Percentiles rank a stretch among this genome's conserved stretches.
phyloP scores from a whole-genome alignment of 2,797 vertebrate species.

The Eulemur albifrons region DNA sequence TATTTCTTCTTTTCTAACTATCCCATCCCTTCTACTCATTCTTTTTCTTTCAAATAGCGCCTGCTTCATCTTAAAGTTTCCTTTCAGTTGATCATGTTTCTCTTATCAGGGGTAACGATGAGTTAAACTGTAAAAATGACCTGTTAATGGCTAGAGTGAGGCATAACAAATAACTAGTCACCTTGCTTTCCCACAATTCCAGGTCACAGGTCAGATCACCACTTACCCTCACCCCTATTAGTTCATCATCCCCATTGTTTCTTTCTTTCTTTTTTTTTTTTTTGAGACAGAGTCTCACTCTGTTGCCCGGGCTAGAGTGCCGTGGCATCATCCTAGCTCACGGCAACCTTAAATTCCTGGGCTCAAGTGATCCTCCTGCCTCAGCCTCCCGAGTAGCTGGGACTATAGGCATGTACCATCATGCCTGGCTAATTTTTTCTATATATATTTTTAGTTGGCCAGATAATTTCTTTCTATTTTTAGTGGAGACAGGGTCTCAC shows the following conservation, averaged over 20 bases:
- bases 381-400: too few relatives aligned
- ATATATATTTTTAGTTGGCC: too few relatives aligned
- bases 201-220: background rate
- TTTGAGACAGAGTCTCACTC: too few relatives aligned
- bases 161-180: background rate
- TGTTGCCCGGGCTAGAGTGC: too few relatives aligned
- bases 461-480: too few relatives aligned
- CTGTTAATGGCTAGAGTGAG: background rate
- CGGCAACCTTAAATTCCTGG: too few relatives aligned
- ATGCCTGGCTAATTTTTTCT: too few relatives aligned
- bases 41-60: background rate
- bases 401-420: too few relatives aligned
- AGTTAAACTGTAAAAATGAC: background rate
- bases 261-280: too few relatives aligned
- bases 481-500: too few relatives aligned
- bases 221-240: background rate
- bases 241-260: background rate
- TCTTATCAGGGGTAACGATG: background rate
- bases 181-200: background rate
- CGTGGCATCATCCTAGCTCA: too few relatives aligned
- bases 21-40: background rate
- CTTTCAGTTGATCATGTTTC: background rate
- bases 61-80: background rate
- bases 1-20: background rate
- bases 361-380: too few relatives aligned